These are phyloP conservation scores for Sebastes wilsoni DNA, from an alignment of 2,797 vertebrate genomes.

Conservation along the genomic window DNA sequence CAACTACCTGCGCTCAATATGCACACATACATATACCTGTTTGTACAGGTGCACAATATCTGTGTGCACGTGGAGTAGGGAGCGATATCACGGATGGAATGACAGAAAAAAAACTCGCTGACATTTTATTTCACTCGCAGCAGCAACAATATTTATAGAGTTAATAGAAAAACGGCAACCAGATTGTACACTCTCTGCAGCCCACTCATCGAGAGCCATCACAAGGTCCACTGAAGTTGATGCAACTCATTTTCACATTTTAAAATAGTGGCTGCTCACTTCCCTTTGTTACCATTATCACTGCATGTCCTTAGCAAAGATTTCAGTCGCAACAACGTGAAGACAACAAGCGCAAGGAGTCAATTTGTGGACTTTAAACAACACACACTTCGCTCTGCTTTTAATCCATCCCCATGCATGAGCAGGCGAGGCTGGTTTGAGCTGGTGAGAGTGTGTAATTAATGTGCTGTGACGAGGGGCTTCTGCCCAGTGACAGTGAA, in stretches of 20 bases:
- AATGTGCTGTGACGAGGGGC: slow-evolving; percentile 79
- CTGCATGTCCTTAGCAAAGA: slow-evolving; percentile 2
- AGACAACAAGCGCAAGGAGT: background rate
- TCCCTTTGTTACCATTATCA: slow-evolving; percentile 35
- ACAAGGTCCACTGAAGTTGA: slow-evolving; percentile 40
- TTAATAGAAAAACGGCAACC: slow-evolving; percentile 37
- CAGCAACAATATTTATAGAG: slow-evolving; percentile 26
- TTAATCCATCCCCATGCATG: slow-evolving; percentile 35
- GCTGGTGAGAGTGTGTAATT: slow-evolving; percentile 74
- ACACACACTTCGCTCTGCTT: slow-evolving; percentile 1
- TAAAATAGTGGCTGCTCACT: slow-evolving; percentile 56
- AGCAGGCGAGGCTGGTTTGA: slow-evolving; percentile 54
- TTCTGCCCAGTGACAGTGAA: slow-evolving; percentile 78
- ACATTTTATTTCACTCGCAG: slow-evolving; percentile 31
- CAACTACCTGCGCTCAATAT: slow-evolving; percentile 1
- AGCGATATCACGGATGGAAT: slow-evolving; percentile 18
- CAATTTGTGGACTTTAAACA: background rate
- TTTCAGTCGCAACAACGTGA: background rate
- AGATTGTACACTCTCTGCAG: slow-evolving; percentile 38
- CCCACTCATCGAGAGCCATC: slow-evolving; percentile 42
- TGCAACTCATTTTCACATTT: slow-evolving; percentile 57
- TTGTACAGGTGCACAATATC: background rate
- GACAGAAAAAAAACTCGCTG: slow-evolving; percentile 29
- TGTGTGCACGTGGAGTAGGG: background rate
- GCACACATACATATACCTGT: background rate